These are phyloP conservation scores for Rhopalosiphum nymphaeae DNA, from an alignment of 2,888 invertebrate species.

Conservation along the genomic window DNA sequence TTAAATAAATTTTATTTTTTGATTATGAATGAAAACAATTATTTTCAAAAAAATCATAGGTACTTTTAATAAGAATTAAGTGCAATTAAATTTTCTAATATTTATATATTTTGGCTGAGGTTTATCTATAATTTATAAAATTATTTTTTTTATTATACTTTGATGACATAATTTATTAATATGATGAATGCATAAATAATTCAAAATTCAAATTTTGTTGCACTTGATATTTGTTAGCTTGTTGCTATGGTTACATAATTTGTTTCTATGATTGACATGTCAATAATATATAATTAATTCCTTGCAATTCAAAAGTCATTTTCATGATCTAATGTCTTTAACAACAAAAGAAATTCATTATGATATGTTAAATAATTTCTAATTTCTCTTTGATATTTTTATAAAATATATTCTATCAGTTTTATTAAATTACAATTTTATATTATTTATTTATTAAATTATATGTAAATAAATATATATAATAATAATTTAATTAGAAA, in stretches of 20 bases:
- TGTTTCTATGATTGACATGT: not conserved
- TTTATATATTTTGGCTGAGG: not conserved
- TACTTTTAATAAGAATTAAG: not conserved
- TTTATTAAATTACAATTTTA: not conserved
- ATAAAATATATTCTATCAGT: not conserved
- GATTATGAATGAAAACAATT: not conserved
- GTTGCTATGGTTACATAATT: not conserved
- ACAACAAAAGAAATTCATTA: not conserved
- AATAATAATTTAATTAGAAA: not conserved
- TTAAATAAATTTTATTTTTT: not conserved
- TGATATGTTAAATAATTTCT: not conserved
- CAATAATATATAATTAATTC: not conserved
- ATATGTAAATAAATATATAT: not conserved
- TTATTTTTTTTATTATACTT: not conserved
- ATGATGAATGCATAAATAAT: not conserved
- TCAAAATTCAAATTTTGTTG: not conserved
- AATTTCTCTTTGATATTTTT: not conserved
- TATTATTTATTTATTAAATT: not conserved
- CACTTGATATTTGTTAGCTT: not conserved
- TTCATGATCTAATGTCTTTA: not conserved
- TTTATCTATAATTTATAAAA: not conserved
- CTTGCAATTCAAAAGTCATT: not conserved
- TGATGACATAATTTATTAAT: not conserved
- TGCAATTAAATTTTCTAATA: not conserved
- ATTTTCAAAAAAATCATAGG: not conserved